Evolutionary conservation across 2,113 vertebrate species (phyloP).

Genomic region (Triplophysa rosa): DNA sequence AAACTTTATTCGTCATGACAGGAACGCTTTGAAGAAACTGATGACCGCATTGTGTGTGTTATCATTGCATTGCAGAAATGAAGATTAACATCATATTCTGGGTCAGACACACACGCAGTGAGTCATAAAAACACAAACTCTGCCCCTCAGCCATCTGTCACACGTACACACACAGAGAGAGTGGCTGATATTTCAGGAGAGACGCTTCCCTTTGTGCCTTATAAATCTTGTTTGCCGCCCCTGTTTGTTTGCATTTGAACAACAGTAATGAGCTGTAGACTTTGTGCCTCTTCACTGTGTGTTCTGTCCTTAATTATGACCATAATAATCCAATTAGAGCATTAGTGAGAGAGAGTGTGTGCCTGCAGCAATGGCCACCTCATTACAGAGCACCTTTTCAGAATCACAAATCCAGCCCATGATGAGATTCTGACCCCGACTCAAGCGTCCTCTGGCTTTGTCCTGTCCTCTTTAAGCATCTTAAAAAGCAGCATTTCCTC

Average conservation of each 20-base stretch:
- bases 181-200: conserved; percentile 23
- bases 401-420: neutral
- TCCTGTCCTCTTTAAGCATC: conserved; percentile 8
- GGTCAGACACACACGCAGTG: neutral
- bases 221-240: conserved; percentile 31
- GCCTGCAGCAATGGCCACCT: conserved; percentile 3
- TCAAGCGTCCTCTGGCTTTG: neutral
- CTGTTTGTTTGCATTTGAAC: conserved; percentile 45
- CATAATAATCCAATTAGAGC: conserved; percentile 38
- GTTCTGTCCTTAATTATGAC: conserved; percentile 34
- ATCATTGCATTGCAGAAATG: neutral
- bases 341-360: conserved; percentile 11
- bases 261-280: conserved; percentile 39
- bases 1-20: too few relatives aligned
- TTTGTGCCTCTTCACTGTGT: conserved; percentile 27
- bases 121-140: neutral
- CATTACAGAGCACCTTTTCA: conserved; percentile 29
- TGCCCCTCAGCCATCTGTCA: conserved; percentile 29
- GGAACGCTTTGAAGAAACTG: neutral
- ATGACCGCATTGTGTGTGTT: conserved; percentile 4
- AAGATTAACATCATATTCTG: neutral
- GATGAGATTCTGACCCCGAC: conserved; percentile 1
- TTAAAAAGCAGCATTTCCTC: conserved; percentile 6
- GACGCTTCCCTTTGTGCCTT: conserved; percentile 24
- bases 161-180: neutral